phyloP scores from a whole-genome alignment of 2,888 invertebrate genomes.

The Rhagophthalmus giganteus region DNA sequence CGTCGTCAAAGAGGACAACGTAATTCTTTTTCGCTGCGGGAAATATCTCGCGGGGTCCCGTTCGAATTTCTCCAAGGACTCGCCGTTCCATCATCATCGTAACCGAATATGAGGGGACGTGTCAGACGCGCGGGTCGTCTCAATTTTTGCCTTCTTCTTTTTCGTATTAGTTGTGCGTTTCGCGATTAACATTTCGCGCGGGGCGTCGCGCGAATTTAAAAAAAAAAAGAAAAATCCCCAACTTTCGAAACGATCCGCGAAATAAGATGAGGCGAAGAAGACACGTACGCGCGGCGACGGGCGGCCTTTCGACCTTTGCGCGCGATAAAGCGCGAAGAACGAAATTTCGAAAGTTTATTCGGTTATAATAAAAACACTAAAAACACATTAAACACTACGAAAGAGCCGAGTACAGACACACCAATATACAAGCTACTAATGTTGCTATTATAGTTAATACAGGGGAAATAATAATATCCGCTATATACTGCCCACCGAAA shows the following conservation, averaged over 20 bases:
- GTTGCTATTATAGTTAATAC: too few relatives aligned
- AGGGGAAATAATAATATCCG: too few relatives aligned
- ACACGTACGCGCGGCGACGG: too few relatives aligned
- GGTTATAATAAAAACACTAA: too few relatives aligned
- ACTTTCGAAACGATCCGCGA: constrained; percentile 16
- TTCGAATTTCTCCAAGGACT: constrained; percentile 27
- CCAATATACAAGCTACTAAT: too few relatives aligned
- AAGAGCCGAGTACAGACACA: too few relatives aligned
- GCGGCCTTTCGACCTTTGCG: too few relatives aligned
- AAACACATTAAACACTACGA: too few relatives aligned
- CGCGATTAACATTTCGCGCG: constrained; percentile 7
- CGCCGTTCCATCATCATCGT: constrained; percentile 14
- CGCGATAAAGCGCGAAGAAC: too few relatives aligned
- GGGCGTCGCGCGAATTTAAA: constrained; percentile 14
- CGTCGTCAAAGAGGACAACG: constrained; percentile 27
- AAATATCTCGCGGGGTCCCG: constrained; percentile 20
- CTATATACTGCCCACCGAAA: too few relatives aligned
- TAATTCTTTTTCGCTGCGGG: constrained; percentile 25
- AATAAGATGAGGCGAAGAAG: constrained; percentile 19
- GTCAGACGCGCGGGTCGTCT: constrained; percentile 1
- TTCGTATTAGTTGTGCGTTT: constrained; percentile 5
- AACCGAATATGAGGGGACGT: constrained; percentile 9
- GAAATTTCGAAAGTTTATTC: too few relatives aligned
- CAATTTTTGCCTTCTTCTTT: neutral
- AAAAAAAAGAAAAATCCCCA: neutral